These are phyloP conservation scores for Conchocele bisecta DNA, from an alignment of 2,888 invertebrate genomes.

Conservation along the genomic window DNA sequence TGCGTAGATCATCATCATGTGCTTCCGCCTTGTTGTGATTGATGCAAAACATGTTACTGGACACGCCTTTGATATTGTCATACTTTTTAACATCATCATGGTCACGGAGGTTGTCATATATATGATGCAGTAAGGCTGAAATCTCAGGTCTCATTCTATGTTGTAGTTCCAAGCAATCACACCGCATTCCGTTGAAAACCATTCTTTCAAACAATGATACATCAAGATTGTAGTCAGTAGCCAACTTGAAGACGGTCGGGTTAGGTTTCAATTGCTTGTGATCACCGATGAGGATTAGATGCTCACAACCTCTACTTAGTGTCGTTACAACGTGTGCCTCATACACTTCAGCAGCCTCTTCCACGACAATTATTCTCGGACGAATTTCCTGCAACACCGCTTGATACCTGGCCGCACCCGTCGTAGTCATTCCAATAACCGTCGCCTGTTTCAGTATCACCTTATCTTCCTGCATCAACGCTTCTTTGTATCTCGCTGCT, in stretches of 20 bases:
- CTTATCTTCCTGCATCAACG: slow-evolving; percentile 72
- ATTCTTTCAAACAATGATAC: slow-evolving; percentile 92
- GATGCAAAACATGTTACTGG: slow-evolving; percentile 73
- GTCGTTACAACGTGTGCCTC: slow-evolving; percentile 92
- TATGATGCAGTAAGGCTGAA: slow-evolving; percentile 70
- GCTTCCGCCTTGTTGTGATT: slow-evolving; percentile 69
- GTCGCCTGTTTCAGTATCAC: slow-evolving; percentile 70
- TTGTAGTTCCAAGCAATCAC: slow-evolving; percentile 87
- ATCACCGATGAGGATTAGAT: slow-evolving; percentile 92
- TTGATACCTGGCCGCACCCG: slow-evolving; percentile 79
- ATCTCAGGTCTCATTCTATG: slow-evolving; percentile 81
- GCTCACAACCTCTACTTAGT: slow-evolving; percentile 89
- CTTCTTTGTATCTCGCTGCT: slow-evolving; percentile 62
- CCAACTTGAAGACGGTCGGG: slow-evolving; percentile 88
- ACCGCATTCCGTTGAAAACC: slow-evolving; percentile 87
- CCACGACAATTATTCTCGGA: slow-evolving; percentile 86
- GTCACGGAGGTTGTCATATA: slow-evolving; percentile 63
- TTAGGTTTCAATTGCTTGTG: slow-evolving; percentile 91
- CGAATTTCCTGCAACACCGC: slow-evolving; percentile 74
- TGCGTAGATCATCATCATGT: slow-evolving; percentile 70
- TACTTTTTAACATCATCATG: slow-evolving; percentile 67
- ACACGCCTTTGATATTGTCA: slow-evolving; percentile 68
- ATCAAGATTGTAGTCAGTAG: slow-evolving; percentile 87
- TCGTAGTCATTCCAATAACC: slow-evolving; percentile 82
- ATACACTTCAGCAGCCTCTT: slow-evolving; percentile 92